Evolutionary conservation across 2,113 vertebrate species (phyloP).

Genomic region (Aptenodytes patagonicus): DNA sequence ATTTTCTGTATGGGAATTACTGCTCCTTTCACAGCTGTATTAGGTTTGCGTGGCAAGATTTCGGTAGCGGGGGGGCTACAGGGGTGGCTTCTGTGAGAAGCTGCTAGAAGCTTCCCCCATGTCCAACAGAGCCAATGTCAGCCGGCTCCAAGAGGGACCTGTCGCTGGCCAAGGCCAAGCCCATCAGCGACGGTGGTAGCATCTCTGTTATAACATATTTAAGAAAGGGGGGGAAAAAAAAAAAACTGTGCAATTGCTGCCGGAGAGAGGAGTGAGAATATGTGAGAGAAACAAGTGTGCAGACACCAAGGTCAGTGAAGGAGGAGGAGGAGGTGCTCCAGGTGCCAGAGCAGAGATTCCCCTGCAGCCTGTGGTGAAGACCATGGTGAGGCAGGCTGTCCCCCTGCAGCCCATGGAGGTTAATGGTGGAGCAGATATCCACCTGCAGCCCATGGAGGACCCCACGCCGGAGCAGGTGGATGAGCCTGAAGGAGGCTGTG

Average conservation of each 20-base stretch:
- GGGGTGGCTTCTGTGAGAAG: neutral
- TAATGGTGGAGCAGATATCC: neutral
- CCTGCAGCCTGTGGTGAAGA: neutral
- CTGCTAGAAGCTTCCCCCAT: neutral
- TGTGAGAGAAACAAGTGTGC: neutral
- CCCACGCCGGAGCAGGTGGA: neutral
- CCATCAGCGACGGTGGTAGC: neutral
- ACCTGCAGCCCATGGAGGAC: neutral
- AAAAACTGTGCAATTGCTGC: neutral
- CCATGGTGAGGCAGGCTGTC: neutral
- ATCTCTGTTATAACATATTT: neutral
- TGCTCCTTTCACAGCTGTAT: neutral
- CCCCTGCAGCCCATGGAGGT: neutral
- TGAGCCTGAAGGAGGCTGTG: neutral
- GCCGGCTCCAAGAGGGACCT: accelerated
- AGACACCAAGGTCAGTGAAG: neutral
- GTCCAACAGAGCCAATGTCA: neutral
- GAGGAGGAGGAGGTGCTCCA: neutral
- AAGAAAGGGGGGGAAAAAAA: neutral
- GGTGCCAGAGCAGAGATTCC: neutral
- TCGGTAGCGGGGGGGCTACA: neutral
- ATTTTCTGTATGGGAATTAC: neutral
- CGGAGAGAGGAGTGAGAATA: neutral
- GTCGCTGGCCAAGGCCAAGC: neutral
- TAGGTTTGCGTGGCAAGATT: neutral